Conservation (phyloP, 2,888 invertebrate species). For the Drosophila neoperkinsi region DNA sequence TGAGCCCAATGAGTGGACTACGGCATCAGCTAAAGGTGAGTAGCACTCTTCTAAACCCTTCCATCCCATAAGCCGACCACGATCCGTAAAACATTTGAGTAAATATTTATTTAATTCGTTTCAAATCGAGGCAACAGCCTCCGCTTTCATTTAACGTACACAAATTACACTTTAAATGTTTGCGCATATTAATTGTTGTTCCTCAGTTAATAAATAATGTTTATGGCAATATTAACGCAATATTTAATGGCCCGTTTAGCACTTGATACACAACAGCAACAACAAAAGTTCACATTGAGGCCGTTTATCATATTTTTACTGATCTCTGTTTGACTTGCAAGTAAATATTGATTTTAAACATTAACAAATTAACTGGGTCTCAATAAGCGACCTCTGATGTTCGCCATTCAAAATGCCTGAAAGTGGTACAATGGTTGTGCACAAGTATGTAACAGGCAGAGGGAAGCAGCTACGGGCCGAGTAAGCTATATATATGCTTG, state of each 20-base stretch:
- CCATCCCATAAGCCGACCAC: conserved; percentile 14
- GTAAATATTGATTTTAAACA: conserved; percentile 2
- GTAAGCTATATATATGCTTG: neutral
- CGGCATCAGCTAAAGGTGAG: conserved; percentile 85
- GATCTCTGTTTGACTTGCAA: neutral
- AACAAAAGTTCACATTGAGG: conserved; percentile 1
- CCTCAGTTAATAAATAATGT: conserved; percentile 49
- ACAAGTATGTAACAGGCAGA: neutral
- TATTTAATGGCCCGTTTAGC: conserved; percentile 42
- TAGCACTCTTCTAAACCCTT: conserved; percentile 23
- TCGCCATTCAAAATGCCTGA: neutral
- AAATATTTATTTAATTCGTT: conserved; percentile 67
- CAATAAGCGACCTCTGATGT: conserved; percentile 14
- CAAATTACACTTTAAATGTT: conserved; percentile 30
- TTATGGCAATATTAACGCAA: conserved; percentile 42
- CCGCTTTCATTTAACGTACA: conserved; percentile 35
- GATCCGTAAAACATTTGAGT: conserved; percentile 51
- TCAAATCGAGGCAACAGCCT: conserved; percentile 45
- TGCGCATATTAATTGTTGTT: conserved; percentile 53
- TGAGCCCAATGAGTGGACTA: conserved; percentile 85
- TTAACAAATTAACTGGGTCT: conserved; percentile 15
- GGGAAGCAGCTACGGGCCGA: neutral
- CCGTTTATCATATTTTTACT: neutral
- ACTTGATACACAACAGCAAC: neutral
- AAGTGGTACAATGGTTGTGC: neutral